Base-by-base conservation (phyloP, 2,113 vertebrate species). In the Mandrillus leucophaeus region DNA sequence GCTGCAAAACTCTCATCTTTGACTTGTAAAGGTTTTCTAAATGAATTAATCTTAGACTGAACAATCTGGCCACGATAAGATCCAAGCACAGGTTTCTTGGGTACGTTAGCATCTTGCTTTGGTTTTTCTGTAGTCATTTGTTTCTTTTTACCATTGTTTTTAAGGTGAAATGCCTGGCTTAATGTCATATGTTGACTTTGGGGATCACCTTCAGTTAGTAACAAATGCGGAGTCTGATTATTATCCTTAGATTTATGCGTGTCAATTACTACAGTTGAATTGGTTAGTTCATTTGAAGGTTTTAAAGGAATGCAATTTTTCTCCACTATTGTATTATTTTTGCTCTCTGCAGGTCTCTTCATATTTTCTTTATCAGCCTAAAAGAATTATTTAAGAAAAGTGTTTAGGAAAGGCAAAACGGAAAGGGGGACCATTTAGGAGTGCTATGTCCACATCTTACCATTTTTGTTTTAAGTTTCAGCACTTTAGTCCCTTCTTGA, bases 31-130 rank as follows among this genome's bases (percentile, higher is more conserved):
- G 98, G 96, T 97, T 99, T 99, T 98, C 99, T 98, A 97, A 99
- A 99, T 18, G 99, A 99, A 88, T 99, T 99, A 43, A 99, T 98
- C 98, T 99, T 99, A 35, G 99, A 99, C 82, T 99, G 98, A 43
- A 99, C 97, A 83, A 99, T 98, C 89, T 98, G 99, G 70, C 99
- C 99, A 98, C 99, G 99, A 66, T 99, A 99, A 43, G 98, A 98
- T 61, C 99, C 99, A 25, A 98, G 99, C 8, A 98, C 97, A 66
- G 98, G 96, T 96, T 98, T 99, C 95, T 99, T 99, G 93, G 98
- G 93, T 38, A 95, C 2, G 0, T 6, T 59, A 38, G 75, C 70
- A 86, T 40, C 93, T 82, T 97, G 95, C 35, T 97, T 98, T 52
- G 95, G 84, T 52, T 98, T 99, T 81, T 99, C 99, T 95, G 93